A percentile compares a stretch with the other conserved stretches of the same genome.
Evolutionary conservation across 2,888 invertebrate species (phyloP).

Genomic region (Drosophila suboccidentalis): DNA sequence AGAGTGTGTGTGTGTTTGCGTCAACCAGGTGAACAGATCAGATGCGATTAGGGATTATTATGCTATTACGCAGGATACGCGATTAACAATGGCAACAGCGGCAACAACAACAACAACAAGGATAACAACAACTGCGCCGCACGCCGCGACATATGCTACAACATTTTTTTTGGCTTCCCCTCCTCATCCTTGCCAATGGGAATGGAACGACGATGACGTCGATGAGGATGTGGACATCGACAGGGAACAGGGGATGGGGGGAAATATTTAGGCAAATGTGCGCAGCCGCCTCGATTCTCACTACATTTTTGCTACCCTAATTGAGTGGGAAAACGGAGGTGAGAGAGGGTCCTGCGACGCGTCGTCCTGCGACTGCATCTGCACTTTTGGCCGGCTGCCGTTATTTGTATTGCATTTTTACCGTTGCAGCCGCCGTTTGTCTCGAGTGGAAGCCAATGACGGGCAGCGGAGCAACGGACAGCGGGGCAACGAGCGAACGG

Average conservation of each 20-base stretch:
- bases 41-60: conserved; percentile 84
- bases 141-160: conserved; percentile 78
- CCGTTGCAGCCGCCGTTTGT: conserved; percentile 60
- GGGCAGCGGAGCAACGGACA: conserved; percentile 33
- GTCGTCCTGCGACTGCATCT: conserved; percentile 63
- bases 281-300: conserved; percentile 61
- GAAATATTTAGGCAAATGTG: conserved; percentile 74
- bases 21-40: conserved; percentile 79
- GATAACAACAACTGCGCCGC: conserved; percentile 75
- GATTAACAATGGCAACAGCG: conserved; percentile 73
- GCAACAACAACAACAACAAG: conserved; percentile 38
- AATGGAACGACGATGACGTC: neutral
- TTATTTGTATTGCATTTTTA: conserved; percentile 77
- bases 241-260: neutral
- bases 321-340: conserved; percentile 62
- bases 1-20: conserved; percentile 17
- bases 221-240: neutral
- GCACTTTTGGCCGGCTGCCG: conserved; percentile 74
- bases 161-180: conserved; percentile 22
- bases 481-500: conserved; percentile 16
- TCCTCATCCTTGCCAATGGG: conserved; percentile 11
- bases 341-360: conserved; percentile 29
- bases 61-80: conserved; percentile 83
- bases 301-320: conserved; percentile 74
- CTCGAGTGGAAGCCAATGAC: conserved; percentile 40